Percentiles rank a stretch among this genome's conserved stretches.
Evolutionary conservation across 2,888 invertebrate species (phyloP).

Genomic region (Andrena dorsata): DNA sequence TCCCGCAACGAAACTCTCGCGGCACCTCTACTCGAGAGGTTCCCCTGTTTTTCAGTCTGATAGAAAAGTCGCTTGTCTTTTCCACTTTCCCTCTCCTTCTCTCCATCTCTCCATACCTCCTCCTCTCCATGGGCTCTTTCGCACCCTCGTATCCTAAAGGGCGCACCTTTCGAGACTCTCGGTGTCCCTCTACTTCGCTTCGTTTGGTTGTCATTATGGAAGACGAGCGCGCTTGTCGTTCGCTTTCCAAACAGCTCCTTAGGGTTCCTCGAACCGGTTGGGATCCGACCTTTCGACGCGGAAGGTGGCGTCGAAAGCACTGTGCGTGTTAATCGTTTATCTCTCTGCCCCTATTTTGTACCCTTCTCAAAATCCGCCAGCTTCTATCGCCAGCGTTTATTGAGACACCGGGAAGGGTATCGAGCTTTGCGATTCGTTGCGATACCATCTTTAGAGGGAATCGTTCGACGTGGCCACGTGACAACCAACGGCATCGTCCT

Average conservation of each 20-base stretch:
- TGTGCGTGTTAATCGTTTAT: slow-evolving; percentile 26
- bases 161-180: slow-evolving; percentile 57
- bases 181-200: slow-evolving; percentile 2
- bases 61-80: slow-evolving; percentile 39
- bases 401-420: neutral
- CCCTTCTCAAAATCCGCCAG: neutral
- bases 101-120: neutral
- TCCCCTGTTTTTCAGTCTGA: slow-evolving; percentile 60
- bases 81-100: slow-evolving; percentile 13
- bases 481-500: slow-evolving; percentile 17
- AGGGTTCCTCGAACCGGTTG: slow-evolving; percentile 6
- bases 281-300: neutral
- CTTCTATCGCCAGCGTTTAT: neutral
- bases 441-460: slow-evolving; percentile 1
- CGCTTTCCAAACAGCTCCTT: slow-evolving; percentile 15
- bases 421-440: neutral
- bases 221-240: slow-evolving; percentile 57
- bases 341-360: neutral
- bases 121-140: neutral
- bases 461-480: slow-evolving; percentile 1
- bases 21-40: slow-evolving; percentile 41
- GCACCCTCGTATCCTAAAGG: slow-evolving; percentile 9
- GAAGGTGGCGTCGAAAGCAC: slow-evolving; percentile 16
- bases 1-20: slow-evolving; percentile 42
- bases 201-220: slow-evolving; percentile 50